These are phyloP conservation scores for Iselma pallidipennis DNA, from an alignment of 2,888 invertebrate genomes.

Conservation along the genomic window DNA sequence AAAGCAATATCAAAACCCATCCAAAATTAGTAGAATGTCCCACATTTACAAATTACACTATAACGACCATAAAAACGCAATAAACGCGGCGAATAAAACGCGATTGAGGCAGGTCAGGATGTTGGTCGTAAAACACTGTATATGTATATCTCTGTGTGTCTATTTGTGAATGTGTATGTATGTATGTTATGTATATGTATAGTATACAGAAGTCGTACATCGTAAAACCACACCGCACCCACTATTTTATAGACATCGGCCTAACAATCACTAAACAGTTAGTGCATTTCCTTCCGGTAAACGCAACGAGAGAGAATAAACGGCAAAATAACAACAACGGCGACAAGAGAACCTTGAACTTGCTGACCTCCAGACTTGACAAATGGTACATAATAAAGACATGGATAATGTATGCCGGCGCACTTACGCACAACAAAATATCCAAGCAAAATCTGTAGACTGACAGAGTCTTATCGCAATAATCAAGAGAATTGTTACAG, in stretches of 20 bases:
- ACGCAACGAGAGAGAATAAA: conserved; percentile 17
- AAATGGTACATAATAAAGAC: not conserved
- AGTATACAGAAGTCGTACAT: conserved; percentile 48
- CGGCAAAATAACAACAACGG: not conserved
- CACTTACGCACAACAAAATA: too few species aligned
- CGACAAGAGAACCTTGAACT: conserved; percentile 37
- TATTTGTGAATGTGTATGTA: not conserved
- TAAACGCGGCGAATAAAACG: conserved; percentile 55
- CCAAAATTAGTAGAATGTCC: conserved; percentile 54
- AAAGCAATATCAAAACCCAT: conserved; percentile 51
- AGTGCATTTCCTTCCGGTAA: conserved; percentile 41
- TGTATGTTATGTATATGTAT: not conserved
- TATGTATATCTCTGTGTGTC: too few species aligned
- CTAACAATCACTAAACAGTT: conserved; percentile 48
- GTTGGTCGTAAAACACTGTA: conserved; percentile 51
- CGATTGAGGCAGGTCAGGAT: conserved; percentile 53
- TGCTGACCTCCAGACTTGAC: conserved; percentile 10
- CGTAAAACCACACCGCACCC: conserved; percentile 49
- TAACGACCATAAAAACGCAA: conserved; percentile 55
- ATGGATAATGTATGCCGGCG: not conserved
- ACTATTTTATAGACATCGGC: conserved; percentile 50
- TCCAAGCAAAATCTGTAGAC: too few species aligned
- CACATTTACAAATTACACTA: conserved; percentile 55
- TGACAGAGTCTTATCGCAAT: too few species aligned
- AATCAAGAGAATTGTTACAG: too few species aligned